These are phyloP conservation scores for Drosophila melanica DNA, from an alignment of 1,140 invertebrate genomes.

Conservation along the genomic window DNA sequence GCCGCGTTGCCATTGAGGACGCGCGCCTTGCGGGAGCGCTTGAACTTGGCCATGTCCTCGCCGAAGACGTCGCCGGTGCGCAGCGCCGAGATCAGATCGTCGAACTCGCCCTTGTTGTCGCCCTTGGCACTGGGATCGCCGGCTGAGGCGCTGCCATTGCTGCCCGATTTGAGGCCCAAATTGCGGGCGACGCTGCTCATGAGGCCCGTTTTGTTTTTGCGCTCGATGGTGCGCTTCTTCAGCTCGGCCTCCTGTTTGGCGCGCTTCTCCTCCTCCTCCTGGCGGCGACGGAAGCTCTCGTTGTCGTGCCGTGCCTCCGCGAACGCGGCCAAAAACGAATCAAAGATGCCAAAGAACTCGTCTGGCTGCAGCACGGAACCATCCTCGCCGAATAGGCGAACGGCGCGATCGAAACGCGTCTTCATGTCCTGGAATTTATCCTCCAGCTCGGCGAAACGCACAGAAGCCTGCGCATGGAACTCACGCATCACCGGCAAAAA, in stretches of 20 bases:
- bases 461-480: constrained; percentile 95
- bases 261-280: constrained; percentile 96
- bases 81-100: constrained; percentile 97
- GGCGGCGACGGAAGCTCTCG: constrained; percentile 91
- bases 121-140: constrained; percentile 85
- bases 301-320: constrained; percentile 95
- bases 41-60: constrained; percentile 97
- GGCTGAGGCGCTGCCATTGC: constrained; percentile 73
- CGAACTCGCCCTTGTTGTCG: constrained; percentile 94
- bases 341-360: constrained; percentile 98
- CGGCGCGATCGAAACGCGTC: constrained; percentile 91
- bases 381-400: constrained; percentile 96
- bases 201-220: constrained; percentile 91
- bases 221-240: constrained; percentile 94
- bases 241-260: constrained; percentile 96
- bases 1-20: constrained; percentile 84
- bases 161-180: constrained; percentile 84
- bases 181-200: constrained; percentile 87
- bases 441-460: constrained; percentile 96
- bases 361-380: constrained; percentile 94
- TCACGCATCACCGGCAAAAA: constrained; percentile 97
- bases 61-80: constrained; percentile 98
- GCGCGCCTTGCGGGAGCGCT: constrained; percentile 88
- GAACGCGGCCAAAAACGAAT: constrained; percentile 94
- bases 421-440: constrained; percentile 92